Conservation (phyloP, 2,113 vertebrate species). For the Tetrax tetrax region DNA sequence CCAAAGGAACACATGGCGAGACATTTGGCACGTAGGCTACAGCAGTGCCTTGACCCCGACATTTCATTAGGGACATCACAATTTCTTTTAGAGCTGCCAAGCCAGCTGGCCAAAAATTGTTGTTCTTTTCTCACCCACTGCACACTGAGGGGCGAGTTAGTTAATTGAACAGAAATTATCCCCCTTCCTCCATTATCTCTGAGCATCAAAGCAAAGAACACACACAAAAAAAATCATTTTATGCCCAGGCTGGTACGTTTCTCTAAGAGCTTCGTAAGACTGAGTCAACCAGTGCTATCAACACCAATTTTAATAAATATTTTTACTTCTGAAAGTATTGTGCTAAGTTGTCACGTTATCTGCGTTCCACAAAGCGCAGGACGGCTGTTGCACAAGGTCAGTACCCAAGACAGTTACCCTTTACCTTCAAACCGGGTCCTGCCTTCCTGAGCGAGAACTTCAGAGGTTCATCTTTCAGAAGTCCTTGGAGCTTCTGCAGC, state of each 20-base stretch:
- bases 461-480: conserved; percentile 59
- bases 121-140: not conserved
- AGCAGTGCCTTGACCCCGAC: not conserved
- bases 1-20: not conserved
- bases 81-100: not conserved
- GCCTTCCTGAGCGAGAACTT: conserved; percentile 55
- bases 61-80: not conserved
- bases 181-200: not conserved
- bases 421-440: conserved; percentile 58
- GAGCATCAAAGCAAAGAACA: not conserved
- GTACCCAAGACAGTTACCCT: not conserved
- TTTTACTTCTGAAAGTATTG: not conserved
- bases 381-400: not conserved
- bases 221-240: not conserved
- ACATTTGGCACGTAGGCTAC: not conserved
- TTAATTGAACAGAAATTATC: not conserved
- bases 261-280: not conserved
- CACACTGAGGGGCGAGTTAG: not conserved
- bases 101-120: not conserved
- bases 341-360: not conserved
- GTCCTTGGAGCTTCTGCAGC: conserved; percentile 39
- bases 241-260: not conserved
- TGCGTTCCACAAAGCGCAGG: not conserved
- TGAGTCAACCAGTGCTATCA: not conserved
- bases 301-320: not conserved